phyloP scores from a whole-genome alignment of 2,113 vertebrate genomes.

The Catagonus wagneri region DNA sequence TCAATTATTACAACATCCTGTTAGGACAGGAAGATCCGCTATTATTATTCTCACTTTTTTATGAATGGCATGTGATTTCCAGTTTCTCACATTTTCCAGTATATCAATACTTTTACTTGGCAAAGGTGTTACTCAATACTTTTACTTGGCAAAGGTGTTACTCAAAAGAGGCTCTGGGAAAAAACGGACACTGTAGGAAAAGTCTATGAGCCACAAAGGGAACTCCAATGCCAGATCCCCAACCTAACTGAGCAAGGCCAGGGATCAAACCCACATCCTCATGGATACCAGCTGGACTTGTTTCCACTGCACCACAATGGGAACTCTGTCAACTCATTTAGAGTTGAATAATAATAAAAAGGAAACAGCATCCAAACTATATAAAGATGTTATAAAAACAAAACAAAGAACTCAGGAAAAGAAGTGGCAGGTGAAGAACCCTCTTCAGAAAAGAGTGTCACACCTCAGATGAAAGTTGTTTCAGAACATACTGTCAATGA shows the following conservation, averaged over 20 bases:
- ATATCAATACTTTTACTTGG: not conserved
- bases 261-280: too few species aligned
- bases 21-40: not conserved
- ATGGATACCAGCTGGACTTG: too few species aligned
- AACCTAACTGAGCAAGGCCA: too few species aligned
- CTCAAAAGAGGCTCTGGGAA: not conserved
- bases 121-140: not conserved
- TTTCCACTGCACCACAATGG: too few species aligned
- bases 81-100: not conserved
- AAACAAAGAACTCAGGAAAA: not conserved
- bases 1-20: conserved; percentile 5
- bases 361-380: not conserved
- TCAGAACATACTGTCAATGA: not conserved
- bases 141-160: not conserved
- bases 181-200: not conserved
- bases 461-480: not conserved
- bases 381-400: not conserved
- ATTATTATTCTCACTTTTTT: not conserved
- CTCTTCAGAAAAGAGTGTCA: not conserved
- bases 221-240: too few species aligned
- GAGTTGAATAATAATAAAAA: not conserved
- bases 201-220: not conserved
- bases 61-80: not conserved
- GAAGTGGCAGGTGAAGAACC: not conserved
- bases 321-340: not conserved